Conservation (phyloP, 1,140 invertebrate genomes). For the Trinorchestia longiramus region DNA sequence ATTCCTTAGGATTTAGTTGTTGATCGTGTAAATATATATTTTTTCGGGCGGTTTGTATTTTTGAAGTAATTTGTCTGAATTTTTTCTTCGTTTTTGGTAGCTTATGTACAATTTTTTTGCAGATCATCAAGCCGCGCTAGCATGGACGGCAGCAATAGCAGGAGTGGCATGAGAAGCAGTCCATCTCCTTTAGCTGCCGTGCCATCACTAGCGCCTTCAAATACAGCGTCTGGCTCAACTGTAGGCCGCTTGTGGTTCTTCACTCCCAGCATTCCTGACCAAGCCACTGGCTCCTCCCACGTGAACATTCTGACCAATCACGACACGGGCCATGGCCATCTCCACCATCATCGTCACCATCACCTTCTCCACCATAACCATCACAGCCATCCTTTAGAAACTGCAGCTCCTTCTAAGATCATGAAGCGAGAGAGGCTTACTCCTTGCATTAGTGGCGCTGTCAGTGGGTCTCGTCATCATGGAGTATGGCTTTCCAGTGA, state of each 20-base stretch:
- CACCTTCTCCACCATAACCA: neutral
- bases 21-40: no score
- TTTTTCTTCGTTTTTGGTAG: no score
- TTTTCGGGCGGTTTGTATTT: no score
- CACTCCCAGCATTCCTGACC: neutral
- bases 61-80: no score
- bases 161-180: neutral
- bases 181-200: neutral
- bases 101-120: neutral
- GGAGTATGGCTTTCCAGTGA: neutral
- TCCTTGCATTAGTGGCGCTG: constrained; percentile 42
- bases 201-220: neutral
- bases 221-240: neutral
- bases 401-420: constrained; percentile 4
- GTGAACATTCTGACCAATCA: constrained; percentile 5
- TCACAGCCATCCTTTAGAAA: neutral
- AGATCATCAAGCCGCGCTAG: neutral
- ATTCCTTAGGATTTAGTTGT: no score
- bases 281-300: constrained; percentile 7
- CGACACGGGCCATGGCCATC: neutral
- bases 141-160: constrained; percentile 12
- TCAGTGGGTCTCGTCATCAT: constrained; percentile 15
- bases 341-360: constrained; percentile 22
- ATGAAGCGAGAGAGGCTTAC: constrained; percentile 41
- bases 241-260: constrained; percentile 19